These are phyloP conservation scores for Melinopterus prodromus DNA, from an alignment of 2,888 invertebrate species.

Conservation along the genomic window DNA sequence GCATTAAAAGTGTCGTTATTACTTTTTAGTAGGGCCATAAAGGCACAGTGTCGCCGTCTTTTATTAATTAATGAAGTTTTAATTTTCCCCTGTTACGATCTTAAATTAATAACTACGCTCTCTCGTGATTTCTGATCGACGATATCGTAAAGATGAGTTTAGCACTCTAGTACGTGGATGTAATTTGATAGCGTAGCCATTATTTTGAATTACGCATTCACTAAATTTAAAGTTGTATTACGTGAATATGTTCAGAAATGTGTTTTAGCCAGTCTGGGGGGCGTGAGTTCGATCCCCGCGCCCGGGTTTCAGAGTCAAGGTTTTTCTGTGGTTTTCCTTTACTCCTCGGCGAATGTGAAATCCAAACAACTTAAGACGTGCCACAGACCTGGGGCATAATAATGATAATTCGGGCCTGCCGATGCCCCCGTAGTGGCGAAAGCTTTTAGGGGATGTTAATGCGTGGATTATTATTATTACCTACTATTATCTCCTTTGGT, in stretches of 20 bases:
- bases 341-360: no score
- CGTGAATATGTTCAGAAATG: background rate
- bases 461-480: no score
- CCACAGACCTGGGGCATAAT: no score
- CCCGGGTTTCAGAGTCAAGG: no score
- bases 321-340: no score
- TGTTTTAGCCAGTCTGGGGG: no score
- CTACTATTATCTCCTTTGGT: no score
- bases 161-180: background rate
- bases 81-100: background rate
- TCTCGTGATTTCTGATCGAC: background rate
- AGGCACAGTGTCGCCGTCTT: background rate
- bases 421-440: no score
- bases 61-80: background rate
- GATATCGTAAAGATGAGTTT: background rate
- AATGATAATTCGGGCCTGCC: no score
- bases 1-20: background rate
- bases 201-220: background rate
- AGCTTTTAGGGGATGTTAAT: no score
- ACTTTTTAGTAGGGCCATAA: background rate
- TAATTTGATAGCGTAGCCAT: background rate
- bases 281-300: no score
- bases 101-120: background rate
- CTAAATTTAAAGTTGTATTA: background rate
- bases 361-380: no score